phyloP scores from a whole-genome alignment of 2,888 invertebrate genomes.

The Dryobota labecula region DNA sequence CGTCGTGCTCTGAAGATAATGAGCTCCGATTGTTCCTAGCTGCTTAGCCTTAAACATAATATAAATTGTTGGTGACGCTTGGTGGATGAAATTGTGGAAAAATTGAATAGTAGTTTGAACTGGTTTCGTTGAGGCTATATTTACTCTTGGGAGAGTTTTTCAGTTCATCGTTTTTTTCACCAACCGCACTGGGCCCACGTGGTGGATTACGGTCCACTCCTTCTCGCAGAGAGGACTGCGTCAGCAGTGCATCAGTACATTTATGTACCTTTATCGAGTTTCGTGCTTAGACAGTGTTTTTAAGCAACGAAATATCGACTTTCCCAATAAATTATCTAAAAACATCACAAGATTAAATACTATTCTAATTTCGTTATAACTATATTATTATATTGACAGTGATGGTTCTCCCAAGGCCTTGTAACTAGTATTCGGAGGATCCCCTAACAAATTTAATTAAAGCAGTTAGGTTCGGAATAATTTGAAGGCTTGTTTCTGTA shows the following conservation, averaged over 20 bases:
- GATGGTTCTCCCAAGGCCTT: conserved; percentile 15
- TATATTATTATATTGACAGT: conserved; percentile 21
- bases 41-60: conserved; percentile 26
- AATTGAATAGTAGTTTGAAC: not conserved
- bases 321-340: not conserved
- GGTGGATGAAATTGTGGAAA: not conserved
- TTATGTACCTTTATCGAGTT: not conserved
- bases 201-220: too few relatives aligned
- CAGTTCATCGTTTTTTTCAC: not conserved
- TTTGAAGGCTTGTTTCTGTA: conserved; percentile 31
- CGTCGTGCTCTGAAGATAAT: conserved; percentile 47
- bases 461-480: conserved; percentile 43
- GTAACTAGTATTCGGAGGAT: conserved; percentile 27
- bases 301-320: not conserved
- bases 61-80: not conserved
- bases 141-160: not conserved
- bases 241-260: not conserved
- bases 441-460: conserved; percentile 46
- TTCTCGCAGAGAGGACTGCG: not conserved
- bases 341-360: conserved; percentile 12
- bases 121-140: not conserved
- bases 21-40: conserved; percentile 50
- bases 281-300: not conserved
- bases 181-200: too few relatives aligned
- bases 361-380: conserved; percentile 6